These are phyloP conservation scores for Geopemphigus sp. DNA, from an alignment of 1,140 invertebrate species.

Conservation along the genomic window DNA sequence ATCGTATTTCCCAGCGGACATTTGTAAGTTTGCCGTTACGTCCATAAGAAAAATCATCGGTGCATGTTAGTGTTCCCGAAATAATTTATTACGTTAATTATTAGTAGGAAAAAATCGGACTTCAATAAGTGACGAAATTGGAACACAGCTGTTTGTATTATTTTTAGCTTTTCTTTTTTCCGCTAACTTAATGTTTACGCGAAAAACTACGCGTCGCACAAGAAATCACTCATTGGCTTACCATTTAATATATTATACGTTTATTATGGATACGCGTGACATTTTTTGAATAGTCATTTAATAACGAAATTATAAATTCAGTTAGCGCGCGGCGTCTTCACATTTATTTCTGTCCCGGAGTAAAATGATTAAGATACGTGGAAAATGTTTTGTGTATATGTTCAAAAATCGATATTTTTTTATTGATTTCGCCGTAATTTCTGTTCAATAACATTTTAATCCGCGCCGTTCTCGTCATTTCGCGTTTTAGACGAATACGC, in stretches of 20 bases:
- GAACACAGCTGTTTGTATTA: not conserved
- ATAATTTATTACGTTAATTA: not conserved
- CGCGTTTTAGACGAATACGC: not conserved
- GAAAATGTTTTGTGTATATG: not conserved
- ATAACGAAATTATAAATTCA: not conserved
- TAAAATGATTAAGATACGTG: conserved; percentile 5
- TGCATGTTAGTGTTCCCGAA: not conserved
- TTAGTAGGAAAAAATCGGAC: not conserved
- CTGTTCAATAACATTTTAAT: not conserved
- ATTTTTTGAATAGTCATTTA: not conserved
- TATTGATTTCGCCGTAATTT: not conserved
- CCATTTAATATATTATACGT: not conserved
- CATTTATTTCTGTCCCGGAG: not conserved
- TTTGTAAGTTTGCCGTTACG: not conserved
- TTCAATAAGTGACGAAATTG: not conserved
- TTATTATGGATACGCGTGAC: not conserved
- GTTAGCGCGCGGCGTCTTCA: not conserved
- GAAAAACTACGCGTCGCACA: not conserved
- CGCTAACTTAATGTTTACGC: not conserved
- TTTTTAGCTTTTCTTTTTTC: too few species aligned
- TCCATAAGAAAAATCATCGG: not conserved
- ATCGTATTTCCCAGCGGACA: not conserved
- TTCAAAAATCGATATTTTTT: not conserved
- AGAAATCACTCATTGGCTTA: not conserved
- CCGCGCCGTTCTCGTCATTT: too few species aligned